Evolutionary conservation across 2,888 invertebrate species (phyloP).

Genomic region (Drosophila atripex): DNA sequence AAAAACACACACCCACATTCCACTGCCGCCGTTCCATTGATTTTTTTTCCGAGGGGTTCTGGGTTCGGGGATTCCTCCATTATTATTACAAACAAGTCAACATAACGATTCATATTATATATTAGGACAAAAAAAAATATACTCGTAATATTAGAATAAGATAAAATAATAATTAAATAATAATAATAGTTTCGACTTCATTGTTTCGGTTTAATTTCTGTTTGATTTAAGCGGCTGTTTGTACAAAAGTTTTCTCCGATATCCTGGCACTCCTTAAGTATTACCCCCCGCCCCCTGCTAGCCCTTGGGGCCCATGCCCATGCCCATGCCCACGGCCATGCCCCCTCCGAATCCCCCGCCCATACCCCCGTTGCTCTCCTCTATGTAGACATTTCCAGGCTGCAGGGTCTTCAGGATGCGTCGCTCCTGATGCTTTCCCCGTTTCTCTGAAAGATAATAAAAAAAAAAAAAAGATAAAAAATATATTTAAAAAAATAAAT

Average conservation of each 20-base stretch:
- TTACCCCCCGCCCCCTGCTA: slow-evolving; percentile 55
- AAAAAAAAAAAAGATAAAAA: background rate
- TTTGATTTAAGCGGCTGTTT: slow-evolving; percentile 32
- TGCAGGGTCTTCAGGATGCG: slow-evolving; percentile 80
- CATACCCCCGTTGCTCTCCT: slow-evolving; percentile 73
- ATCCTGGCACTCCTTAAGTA: slow-evolving; percentile 53
- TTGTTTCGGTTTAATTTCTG: background rate
- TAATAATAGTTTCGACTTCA: slow-evolving; percentile 37
- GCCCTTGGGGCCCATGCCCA: slow-evolving; percentile 67
- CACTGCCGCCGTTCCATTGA: background rate
- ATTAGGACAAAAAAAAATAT: slow-evolving; percentile 53
- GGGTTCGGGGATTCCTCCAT: background rate
- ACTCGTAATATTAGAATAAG: slow-evolving; percentile 38
- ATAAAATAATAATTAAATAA: slow-evolving; percentile 36
- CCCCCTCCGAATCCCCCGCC: slow-evolving; percentile 18
- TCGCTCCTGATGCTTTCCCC: slow-evolving; percentile 80
- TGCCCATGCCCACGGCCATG: slow-evolving; percentile 15
- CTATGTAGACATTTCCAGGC: slow-evolving; percentile 83
- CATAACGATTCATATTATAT: slow-evolving; percentile 76
- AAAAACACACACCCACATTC: no score
- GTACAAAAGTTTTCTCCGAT: slow-evolving; percentile 23
- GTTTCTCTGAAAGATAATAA: slow-evolving; percentile 68
- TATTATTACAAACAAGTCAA: slow-evolving; percentile 83
- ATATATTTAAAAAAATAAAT: background rate
- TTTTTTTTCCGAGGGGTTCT: background rate